Evolutionary conservation across 2,888 invertebrate genomes (phyloP).

Genomic region (Scaptomyza polygonia): DNA sequence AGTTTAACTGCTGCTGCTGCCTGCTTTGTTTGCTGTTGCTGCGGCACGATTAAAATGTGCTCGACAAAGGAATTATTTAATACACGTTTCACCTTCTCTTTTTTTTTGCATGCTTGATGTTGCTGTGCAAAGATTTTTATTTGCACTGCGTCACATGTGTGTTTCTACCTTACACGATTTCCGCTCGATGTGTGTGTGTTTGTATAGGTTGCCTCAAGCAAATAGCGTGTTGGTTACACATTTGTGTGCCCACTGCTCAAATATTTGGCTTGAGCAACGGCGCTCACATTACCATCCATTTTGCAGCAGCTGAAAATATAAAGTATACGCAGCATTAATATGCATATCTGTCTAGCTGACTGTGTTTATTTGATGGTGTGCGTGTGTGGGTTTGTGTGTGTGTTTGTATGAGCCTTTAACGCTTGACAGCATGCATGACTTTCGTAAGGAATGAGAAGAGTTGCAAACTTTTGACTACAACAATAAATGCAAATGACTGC

Average conservation of each 20-base stretch:
- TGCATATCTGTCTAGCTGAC: conserved; percentile 56
- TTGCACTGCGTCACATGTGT: conserved; percentile 61
- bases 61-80: conserved; percentile 79
- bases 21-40: conserved; percentile 69
- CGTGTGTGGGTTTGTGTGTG: conserved; percentile 27
- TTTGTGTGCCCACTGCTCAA: conserved; percentile 73
- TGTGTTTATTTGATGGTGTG: conserved; percentile 3
- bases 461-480: conserved; percentile 62
- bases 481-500: conserved; percentile 72
- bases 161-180: background rate
- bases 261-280: conserved; percentile 69
- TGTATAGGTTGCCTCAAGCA: conserved; percentile 68
- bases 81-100: conserved; percentile 74
- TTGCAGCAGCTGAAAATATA: conserved; percentile 68
- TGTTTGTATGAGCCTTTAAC: conserved; percentile 57
- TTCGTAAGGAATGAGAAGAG: conserved; percentile 36
- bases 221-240: conserved; percentile 78
- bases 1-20: conserved; percentile 37
- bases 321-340: conserved; percentile 73
- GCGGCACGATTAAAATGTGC: conserved; percentile 78
- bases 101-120: background rate
- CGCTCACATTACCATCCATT: conserved; percentile 59
- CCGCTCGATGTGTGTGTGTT: conserved; percentile 25
- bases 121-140: conserved; percentile 67
- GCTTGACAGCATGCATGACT: conserved; percentile 66